Percentiles rank a stretch among this genome's conserved stretches.
phyloP scores from a whole-genome alignment of 1,140 invertebrate genomes.

The Pogonognathellus flavescens region DNA sequence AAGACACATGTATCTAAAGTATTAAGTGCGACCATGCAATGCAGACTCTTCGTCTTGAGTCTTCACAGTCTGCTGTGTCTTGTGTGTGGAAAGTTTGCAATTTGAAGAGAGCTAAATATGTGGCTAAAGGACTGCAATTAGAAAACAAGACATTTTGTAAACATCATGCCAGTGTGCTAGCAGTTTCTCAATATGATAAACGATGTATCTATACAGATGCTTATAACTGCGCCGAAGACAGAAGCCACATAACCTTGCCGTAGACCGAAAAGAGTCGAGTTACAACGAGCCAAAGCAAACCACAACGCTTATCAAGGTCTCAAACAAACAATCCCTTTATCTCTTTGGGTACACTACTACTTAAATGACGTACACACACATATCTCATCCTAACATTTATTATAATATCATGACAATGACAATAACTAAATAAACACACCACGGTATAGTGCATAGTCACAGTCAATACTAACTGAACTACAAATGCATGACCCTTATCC shows the following conservation, averaged over 20 bases:
- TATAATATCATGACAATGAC: neutral
- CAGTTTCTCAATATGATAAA: too few species aligned
- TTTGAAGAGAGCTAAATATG: too few species aligned
- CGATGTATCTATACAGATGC: neutral
- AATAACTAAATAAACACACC: neutral
- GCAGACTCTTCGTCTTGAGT: too few species aligned
- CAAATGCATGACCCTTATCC: neutral
- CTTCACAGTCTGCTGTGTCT: too few species aligned
- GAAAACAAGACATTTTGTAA: too few species aligned
- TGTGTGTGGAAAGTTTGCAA: too few species aligned
- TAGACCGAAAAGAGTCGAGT: conserved; percentile 37
- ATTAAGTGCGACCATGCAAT: too few species aligned
- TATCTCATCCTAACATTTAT: neutral
- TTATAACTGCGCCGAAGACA: conserved; percentile 18
- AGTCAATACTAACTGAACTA: neutral
- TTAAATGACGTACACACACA: neutral
- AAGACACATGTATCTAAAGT: too few species aligned
- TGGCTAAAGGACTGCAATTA: too few species aligned
- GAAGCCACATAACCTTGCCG: conserved; percentile 47
- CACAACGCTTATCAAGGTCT: conserved; percentile 48
- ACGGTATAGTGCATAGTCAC: neutral
- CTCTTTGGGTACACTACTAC: neutral
- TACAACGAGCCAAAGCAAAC: conserved; percentile 41
- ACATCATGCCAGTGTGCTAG: too few species aligned
- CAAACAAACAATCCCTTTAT: conserved; percentile 28